Evolutionary conservation across 1,140 invertebrate genomes (phyloP).

Genomic region (Cyclargus thomasi): DNA sequence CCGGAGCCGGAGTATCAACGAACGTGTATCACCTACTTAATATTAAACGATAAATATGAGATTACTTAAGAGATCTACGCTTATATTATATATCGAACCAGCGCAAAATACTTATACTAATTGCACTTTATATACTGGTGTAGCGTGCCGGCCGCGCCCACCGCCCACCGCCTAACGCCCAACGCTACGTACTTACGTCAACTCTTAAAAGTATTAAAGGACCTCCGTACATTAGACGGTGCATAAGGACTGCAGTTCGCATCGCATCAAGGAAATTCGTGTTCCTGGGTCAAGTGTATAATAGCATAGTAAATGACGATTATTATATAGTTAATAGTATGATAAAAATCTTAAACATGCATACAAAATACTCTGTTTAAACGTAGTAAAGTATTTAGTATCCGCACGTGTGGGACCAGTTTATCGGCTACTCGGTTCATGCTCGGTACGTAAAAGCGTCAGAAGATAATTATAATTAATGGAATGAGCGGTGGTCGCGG

Average conservation of each 20-base stretch:
- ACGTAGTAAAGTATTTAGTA: background rate
- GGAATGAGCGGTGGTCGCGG: conserved; percentile 39
- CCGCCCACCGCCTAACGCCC: background rate
- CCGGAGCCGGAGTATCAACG: conserved; percentile 27
- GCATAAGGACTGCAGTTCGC: background rate
- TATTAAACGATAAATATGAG: conserved; percentile 48
- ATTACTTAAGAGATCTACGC: conserved; percentile 61
- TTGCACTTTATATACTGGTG: conserved; percentile 33
- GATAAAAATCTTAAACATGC: background rate
- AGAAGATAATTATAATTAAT: conserved; percentile 34
- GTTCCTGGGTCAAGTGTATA: background rate
- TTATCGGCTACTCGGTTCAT: background rate
- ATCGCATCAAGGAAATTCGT: background rate
- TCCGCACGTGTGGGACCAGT: background rate
- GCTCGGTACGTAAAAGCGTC: conserved; percentile 6
- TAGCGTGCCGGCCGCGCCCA: background rate
- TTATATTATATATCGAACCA: conserved; percentile 33
- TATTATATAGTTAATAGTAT: background rate
- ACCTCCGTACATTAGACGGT: background rate
- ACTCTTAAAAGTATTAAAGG: background rate
- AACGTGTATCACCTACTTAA: conserved; percentile 30
- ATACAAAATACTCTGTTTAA: no score
- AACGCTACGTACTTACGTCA: background rate
- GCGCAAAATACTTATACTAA: conserved; percentile 30
- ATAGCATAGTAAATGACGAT: no score